These are phyloP conservation scores for Rhingia rostrata DNA, from an alignment of 2,888 invertebrate species.

Conservation along the genomic window DNA sequence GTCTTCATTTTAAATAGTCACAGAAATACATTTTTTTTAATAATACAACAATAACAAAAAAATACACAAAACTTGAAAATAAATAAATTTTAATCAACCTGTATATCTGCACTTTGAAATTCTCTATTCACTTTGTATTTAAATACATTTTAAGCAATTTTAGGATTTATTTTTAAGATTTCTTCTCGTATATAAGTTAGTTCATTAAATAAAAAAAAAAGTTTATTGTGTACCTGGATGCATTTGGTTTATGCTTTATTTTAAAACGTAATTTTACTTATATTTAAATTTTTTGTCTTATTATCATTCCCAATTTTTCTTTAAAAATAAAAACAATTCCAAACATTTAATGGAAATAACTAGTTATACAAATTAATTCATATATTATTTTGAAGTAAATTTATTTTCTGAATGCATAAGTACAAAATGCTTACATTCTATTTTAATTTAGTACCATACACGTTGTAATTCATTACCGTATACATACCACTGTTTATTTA, in stretches of 20 bases:
- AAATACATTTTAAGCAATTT: conserved; percentile 1
- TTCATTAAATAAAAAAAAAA: conserved; percentile 16
- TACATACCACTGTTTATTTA: too few relatives aligned
- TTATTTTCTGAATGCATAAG: too few relatives aligned
- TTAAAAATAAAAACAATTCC: conserved; percentile 8
- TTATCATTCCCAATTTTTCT: conserved; percentile 8
- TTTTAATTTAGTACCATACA: too few relatives aligned
- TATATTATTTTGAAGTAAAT: too few relatives aligned
- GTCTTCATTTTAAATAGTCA: too few relatives aligned
- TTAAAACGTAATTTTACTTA: conserved; percentile 26
- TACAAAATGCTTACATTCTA: too few relatives aligned
- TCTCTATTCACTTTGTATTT: too few relatives aligned
- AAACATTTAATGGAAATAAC: not conserved
- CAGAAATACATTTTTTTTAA: too few relatives aligned
- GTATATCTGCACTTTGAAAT: not conserved
- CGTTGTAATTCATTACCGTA: too few relatives aligned
- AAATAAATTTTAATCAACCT: not conserved
- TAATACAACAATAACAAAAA: too few relatives aligned
- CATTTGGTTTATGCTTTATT: conserved; percentile 54
- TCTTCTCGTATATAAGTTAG: conserved; percentile 36
- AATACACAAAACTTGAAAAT: too few relatives aligned
- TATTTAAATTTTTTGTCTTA: conserved; percentile 9
- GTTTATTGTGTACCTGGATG: conserved; percentile 57
- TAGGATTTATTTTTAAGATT: conserved; percentile 28
- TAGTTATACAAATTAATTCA: too few relatives aligned